Base-by-base conservation (phyloP, 2,113 vertebrate species). In the Archocentrus centrarchus region DNA sequence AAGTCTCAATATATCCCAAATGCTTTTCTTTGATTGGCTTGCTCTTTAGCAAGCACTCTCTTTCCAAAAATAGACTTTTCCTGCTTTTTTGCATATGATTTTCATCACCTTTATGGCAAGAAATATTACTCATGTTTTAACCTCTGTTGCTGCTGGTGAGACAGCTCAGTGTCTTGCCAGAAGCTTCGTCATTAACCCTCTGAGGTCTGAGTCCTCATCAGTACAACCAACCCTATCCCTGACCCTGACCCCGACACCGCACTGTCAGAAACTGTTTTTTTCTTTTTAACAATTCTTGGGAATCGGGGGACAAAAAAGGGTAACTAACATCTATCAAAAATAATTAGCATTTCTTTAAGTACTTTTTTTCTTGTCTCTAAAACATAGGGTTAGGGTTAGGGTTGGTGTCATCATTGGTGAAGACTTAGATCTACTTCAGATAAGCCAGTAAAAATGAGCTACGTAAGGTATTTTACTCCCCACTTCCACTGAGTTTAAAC, bases 401-500 rank as follows among this genome's bases (percentile, higher is more conserved):
- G 47, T 70, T 30, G 41, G 15, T 0, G 15, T 30, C 24, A 70
- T 70, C 3, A 70, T 24, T 50, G 44, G 30, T 50, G 30, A 50
- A 50, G 66, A 50, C 15, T 30, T 6, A 70, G 66, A 53, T 50
- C 66, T 27, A 55, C 53, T 62, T 75, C 39, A 53, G n/a, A 44
- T 77, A 59, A 64, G 30, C 37, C 35, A 30, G 50, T 75, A 63
- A 57, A 82, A 80, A 73, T 55, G 35, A 39, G n/a, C 62, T 59
- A 10, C 35, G 73, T 50, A n/a, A 68, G 44, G 61, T 59, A n/a
- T 37, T 75, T 82, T 55, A 15, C 27, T 27, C 4, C 32, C 39
- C 30, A 15, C 59, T 32, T 0, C 24, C 22, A 15, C 41, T 50
- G 24, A 41, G 30, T 73, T 30, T 24, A 53, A n/a, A 55, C 32